These are phyloP conservation scores for Acheta domesticus DNA, from an alignment of 2,888 invertebrate species.

Conservation along the genomic window DNA sequence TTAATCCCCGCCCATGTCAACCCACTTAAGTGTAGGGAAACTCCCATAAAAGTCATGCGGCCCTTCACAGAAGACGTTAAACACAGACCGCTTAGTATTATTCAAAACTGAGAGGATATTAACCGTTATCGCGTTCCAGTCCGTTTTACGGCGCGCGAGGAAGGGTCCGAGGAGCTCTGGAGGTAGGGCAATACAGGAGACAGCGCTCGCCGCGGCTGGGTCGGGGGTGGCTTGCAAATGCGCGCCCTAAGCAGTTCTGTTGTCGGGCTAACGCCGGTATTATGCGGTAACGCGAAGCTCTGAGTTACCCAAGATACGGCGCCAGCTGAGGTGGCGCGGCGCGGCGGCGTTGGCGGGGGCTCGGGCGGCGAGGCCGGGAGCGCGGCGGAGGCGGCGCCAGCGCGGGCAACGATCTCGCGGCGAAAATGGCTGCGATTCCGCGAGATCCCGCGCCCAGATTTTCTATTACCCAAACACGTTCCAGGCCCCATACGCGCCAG, in stretches of 20 bases:
- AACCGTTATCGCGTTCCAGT: neutral
- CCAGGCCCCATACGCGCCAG: no score
- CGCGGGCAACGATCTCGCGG: no score
- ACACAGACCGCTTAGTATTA: conserved; percentile 18
- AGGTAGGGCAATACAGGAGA: conserved; percentile 5
- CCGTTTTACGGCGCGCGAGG: neutral
- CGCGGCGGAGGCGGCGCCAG: no score
- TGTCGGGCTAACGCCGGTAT: neutral
- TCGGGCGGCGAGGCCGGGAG: no score
- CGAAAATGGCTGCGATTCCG: no score
- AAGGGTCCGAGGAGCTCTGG: neutral
- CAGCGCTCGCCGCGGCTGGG: neutral
- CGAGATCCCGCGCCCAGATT: no score
- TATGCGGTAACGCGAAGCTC: neutral
- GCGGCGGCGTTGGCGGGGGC: no score
- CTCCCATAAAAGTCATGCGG: conserved; percentile 18
- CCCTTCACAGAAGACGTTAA: conserved; percentile 18
- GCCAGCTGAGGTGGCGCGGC: neutral
- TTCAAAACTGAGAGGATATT: conserved; percentile 10
- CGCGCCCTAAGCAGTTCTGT: neutral
- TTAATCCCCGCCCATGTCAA: conserved; percentile 6
- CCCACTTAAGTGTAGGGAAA: conserved; percentile 7
- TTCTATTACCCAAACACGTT: no score
- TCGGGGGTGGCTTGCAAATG: neutral
- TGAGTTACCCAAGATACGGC: neutral